phyloP scores from a whole-genome alignment of 2,113 vertebrate genomes.

The Chinchilla lanigera region DNA sequence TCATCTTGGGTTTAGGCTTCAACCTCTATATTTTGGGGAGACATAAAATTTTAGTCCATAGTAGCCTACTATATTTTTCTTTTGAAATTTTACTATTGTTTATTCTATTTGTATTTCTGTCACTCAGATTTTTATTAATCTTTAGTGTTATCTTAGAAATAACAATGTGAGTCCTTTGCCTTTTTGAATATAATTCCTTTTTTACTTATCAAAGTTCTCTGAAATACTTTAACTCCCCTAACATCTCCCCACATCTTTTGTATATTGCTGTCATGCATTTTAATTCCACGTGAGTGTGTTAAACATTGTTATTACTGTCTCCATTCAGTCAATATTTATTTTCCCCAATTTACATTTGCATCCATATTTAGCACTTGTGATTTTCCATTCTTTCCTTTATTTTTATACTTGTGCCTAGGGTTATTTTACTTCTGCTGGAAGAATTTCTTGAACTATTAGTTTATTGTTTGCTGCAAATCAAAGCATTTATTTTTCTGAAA shows the following conservation, averaged over 20 bases:
- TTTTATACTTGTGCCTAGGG: background rate
- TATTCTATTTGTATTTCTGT: background rate
- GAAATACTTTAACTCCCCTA: background rate
- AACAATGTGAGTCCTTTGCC: background rate
- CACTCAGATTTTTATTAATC: background rate
- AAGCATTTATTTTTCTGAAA: background rate
- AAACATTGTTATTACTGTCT: background rate
- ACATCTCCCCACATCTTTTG: background rate
- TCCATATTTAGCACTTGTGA: background rate
- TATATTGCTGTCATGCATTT: background rate
- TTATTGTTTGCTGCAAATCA: background rate
- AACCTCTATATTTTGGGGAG: no score
- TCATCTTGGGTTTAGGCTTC: background rate
- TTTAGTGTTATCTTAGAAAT: background rate
- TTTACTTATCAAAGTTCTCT: background rate
- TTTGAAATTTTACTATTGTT: background rate
- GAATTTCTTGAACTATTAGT: background rate
- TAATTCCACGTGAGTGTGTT: background rate
- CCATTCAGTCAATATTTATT: background rate
- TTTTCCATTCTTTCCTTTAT: background rate
- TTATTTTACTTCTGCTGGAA: background rate
- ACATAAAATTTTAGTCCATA: background rate
- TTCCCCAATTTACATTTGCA: background rate
- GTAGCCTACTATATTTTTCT: background rate
- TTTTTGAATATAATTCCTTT: background rate